These are phyloP conservation scores for Vulpes vulpes DNA, from an alignment of 2,113 vertebrate genomes.

Conservation along the genomic window DNA sequence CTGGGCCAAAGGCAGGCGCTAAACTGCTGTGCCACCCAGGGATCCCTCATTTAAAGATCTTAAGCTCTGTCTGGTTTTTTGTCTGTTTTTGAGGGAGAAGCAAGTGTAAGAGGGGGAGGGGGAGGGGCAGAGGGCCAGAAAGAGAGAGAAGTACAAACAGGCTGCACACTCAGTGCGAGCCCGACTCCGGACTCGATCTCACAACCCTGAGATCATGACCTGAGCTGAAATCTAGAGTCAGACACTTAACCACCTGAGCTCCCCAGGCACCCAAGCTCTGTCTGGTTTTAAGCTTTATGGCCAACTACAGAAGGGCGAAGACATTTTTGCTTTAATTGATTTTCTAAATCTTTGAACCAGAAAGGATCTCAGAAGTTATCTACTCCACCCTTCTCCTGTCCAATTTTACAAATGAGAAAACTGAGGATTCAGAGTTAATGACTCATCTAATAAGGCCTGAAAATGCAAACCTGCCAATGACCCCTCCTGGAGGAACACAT, in stretches of 20 bases:
- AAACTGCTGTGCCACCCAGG: too few species aligned
- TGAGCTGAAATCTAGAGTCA: background rate
- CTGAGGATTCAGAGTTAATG: background rate
- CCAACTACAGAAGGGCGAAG: background rate
- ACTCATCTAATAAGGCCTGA: background rate
- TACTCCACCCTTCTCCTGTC: background rate
- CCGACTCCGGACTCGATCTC: background rate
- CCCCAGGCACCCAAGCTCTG: background rate
- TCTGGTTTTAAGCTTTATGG: background rate
- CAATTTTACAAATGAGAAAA: background rate
- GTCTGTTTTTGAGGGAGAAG: background rate
- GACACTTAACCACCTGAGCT: background rate
- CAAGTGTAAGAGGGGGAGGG: background rate
- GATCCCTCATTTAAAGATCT: background rate
- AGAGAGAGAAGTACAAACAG: background rate
- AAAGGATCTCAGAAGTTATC: background rate
- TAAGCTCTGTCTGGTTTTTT: background rate
- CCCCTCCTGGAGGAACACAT: background rate
- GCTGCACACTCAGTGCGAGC: background rate
- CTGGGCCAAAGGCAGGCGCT: too few species aligned
- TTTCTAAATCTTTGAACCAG: constrained; percentile 21
- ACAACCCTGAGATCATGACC: background rate
- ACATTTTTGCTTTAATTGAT: constrained; percentile 1
- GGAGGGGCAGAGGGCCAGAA: background rate
- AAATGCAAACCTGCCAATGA: background rate